These are phyloP conservation scores for Drosophila cognata DNA, from an alignment of 2,888 invertebrate species.

Conservation along the genomic window DNA sequence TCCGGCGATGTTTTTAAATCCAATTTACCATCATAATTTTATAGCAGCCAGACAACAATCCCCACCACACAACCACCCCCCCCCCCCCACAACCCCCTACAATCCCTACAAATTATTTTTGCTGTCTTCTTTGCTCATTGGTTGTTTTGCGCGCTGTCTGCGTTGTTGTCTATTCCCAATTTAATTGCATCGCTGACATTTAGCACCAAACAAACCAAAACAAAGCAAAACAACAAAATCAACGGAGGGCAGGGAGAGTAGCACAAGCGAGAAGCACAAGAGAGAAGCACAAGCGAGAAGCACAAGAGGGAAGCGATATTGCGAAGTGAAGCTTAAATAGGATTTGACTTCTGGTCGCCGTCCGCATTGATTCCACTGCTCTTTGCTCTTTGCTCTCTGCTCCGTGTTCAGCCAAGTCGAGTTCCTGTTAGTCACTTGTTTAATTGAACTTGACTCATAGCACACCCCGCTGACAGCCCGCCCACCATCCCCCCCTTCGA, in stretches of 20 bases:
- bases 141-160: slow-evolving; percentile 18
- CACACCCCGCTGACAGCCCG: neutral
- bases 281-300: neutral
- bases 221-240: slow-evolving; percentile 6
- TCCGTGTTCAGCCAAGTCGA: slow-evolving; percentile 22
- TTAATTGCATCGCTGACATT: slow-evolving; percentile 79
- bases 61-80: neutral
- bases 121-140: neutral
- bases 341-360: slow-evolving; percentile 36
- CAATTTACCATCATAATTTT: slow-evolving; percentile 76
- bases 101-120: neutral
- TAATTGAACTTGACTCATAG: slow-evolving; percentile 49
- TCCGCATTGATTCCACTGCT: neutral
- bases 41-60: slow-evolving; percentile 38
- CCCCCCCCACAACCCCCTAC: neutral
- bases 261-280: neutral
- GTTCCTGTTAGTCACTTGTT: slow-evolving; percentile 27
- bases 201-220: slow-evolving; percentile 61
- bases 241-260: slow-evolving; percentile 8
- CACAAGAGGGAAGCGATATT: slow-evolving; percentile 1
- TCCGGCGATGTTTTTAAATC: slow-evolving; percentile 63
- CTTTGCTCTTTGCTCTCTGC: neutral
- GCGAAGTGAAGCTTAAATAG: slow-evolving; percentile 47
- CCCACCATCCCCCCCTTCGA: neutral
- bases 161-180: slow-evolving; percentile 65